Evolutionary conservation across 2,113 vertebrate species (phyloP), one percentile per base, ranked within the genome.

Genomic region (Coptodon bakossiorum): DNA sequence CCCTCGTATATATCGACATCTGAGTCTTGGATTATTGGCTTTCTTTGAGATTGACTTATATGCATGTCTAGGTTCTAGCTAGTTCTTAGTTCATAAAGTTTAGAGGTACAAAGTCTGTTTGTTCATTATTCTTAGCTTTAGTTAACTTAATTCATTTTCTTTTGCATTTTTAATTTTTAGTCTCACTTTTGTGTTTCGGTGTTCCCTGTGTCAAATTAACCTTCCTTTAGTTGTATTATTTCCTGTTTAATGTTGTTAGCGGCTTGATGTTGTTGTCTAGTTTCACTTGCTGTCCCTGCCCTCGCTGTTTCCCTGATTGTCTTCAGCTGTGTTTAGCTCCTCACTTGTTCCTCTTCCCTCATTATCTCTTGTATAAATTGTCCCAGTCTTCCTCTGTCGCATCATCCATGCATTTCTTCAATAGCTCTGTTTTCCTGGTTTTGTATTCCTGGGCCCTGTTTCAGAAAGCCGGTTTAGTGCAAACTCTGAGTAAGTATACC

Each of bases 181-280:
- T 66, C 61, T 66, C 31, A 0, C 31, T 0, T 36, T 66, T 12
- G 61, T 66, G 9, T 36, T 66, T 36, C 10, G 2, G 31, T 36
- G 31, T 66, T 66, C 17, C 17, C 31, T 38, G 61, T n/a, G 31
- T 61, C 57, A 61, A 61, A 9, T 61, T 31, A 61, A 34, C 61
- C 31, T 66, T 38, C 31, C 31, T 66, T 63, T 63, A 36, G 59
- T 36, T 63, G 31, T 5, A 63, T 63, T 63, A 36, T 36, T 63
- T 63, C 17, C 17, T 2, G 17, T 63, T 63, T 63, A n/a, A 36
- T 63, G 59, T 63, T n/a, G 31, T 63, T 63, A 12, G 9, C 9
- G 0, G 0, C 31, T 36, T 36, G 31, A 36, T 3, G 16, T 63
- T 19, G 6, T 63, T 63, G 16, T 63, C 2, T 61, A 31, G 14